A percentile compares a stretch with the other conserved stretches of the same genome.
Conservation (phyloP, 2,797 vertebrate species). For the Cuculus canorus region DNA sequence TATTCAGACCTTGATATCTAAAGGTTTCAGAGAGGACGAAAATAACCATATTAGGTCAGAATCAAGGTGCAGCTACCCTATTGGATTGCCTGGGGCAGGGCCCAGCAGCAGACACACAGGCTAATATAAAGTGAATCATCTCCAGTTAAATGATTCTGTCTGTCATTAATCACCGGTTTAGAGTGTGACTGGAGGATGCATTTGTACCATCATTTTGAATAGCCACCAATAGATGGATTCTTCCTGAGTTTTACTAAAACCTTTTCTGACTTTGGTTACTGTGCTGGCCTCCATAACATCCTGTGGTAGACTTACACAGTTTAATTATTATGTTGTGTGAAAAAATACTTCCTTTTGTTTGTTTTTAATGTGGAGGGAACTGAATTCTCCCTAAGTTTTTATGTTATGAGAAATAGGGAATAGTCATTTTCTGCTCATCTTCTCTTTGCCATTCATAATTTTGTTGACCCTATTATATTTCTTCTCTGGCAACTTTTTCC, state of each 20-base stretch:
- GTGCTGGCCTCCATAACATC: constrained; percentile 14
- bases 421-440: constrained; percentile 35
- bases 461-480: not conserved
- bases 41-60: not conserved
- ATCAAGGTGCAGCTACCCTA: not conserved
- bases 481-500: not conserved
- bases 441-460: not conserved
- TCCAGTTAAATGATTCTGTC: not conserved
- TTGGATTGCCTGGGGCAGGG: not conserved
- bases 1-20: not conserved
- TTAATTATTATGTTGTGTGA: constrained; percentile 2
- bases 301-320: constrained; percentile 9
- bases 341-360: constrained; percentile 42
- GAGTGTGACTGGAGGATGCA: not conserved
- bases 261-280: constrained; percentile 17
- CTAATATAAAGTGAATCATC: not conserved
- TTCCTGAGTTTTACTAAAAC: not conserved
- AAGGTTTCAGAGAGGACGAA: not conserved
- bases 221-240: not conserved
- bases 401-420: not conserved
- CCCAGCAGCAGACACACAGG: not conserved
- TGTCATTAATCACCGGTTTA: not conserved
- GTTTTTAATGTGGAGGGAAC: not conserved
- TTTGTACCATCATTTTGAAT: not conserved
- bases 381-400: not conserved